A percentile compares a stretch with the other conserved stretches of the same genome.
Conservation (phyloP, 1,140 invertebrate species). For the Lasaia peninsularis region DNA sequence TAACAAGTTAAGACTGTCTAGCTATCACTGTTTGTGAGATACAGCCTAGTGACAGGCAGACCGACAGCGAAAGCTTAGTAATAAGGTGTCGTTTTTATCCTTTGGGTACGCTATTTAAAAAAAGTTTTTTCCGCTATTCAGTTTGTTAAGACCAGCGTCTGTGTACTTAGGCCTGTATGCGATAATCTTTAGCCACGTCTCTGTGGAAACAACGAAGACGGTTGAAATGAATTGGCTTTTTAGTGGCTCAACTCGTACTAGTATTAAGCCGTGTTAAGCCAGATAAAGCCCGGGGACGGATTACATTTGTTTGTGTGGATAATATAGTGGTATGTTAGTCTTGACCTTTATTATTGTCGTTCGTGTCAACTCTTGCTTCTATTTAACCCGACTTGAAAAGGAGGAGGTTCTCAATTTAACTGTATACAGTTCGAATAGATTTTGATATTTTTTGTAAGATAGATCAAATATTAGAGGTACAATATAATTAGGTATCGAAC, state of each 20-base stretch:
- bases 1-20: too few relatives aligned
- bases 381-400: neutral
- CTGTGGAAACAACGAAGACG: constrained; percentile 15
- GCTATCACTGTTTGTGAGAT: too few relatives aligned
- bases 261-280: constrained; percentile 14
- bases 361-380: neutral
- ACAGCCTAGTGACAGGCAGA: too few relatives aligned
- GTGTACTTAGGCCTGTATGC: constrained; percentile 13
- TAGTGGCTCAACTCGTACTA: constrained; percentile 15
- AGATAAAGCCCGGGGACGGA: neutral
- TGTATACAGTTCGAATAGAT: too few relatives aligned
- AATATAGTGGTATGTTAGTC: neutral
- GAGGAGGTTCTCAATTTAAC: neutral
- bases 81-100: too few relatives aligned
- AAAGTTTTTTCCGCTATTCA: neutral
- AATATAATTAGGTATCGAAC: too few relatives aligned
- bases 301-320: constrained; percentile 9
- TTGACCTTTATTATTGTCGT: neutral
- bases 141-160: neutral
- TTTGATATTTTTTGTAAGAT: too few relatives aligned
- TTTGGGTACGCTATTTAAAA: too few relatives aligned
- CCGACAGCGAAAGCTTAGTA: too few relatives aligned
- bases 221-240: constrained; percentile 18
- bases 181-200: constrained; percentile 16
- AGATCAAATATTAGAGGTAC: too few relatives aligned